Evolutionary conservation across 2,888 invertebrate genomes (phyloP).

Genomic region (Brenthis ino): DNA sequence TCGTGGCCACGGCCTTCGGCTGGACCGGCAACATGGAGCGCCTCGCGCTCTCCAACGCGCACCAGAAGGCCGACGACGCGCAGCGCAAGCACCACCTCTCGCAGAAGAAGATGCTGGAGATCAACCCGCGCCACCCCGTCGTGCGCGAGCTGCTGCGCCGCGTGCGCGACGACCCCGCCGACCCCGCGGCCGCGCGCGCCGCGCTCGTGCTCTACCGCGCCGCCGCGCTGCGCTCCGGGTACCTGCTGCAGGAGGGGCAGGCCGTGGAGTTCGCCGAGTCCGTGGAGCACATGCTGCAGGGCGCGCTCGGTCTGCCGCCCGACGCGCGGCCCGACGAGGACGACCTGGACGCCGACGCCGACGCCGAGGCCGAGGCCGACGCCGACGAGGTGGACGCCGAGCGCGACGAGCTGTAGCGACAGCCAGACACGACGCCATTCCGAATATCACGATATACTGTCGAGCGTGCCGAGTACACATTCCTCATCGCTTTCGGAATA

Average conservation of each 20-base stretch:
- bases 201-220: slow-evolving; percentile 95
- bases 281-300: slow-evolving; percentile 94
- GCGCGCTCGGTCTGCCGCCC: slow-evolving; percentile 87
- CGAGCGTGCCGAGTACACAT: no score
- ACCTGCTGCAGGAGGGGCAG: slow-evolving; percentile 86
- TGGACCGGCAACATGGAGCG: slow-evolving; percentile 99
- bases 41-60: slow-evolving; percentile 96
- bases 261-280: slow-evolving; percentile 92
- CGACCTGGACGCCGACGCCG: slow-evolving; percentile 43
- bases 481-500: no score
- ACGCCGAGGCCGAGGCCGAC: slow-evolving; percentile 36
- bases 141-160: slow-evolving; percentile 93
- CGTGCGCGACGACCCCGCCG: slow-evolving; percentile 89
- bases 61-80: slow-evolving; percentile 96
- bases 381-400: slow-evolving; percentile 43
- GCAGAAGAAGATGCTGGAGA: slow-evolving; percentile 98
- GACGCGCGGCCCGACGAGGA: slow-evolving; percentile 45
- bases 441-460: no score
- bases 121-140: slow-evolving; percentile 98
- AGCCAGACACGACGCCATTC: no score
- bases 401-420: slow-evolving; percentile 63
- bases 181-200: slow-evolving; percentile 90
- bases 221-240: slow-evolving; percentile 95
- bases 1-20: slow-evolving; percentile 97
- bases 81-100: slow-evolving; percentile 93